These are phyloP conservation scores for Cosmia trapezina DNA, from an alignment of 2,888 invertebrate species.

Conservation along the genomic window DNA sequence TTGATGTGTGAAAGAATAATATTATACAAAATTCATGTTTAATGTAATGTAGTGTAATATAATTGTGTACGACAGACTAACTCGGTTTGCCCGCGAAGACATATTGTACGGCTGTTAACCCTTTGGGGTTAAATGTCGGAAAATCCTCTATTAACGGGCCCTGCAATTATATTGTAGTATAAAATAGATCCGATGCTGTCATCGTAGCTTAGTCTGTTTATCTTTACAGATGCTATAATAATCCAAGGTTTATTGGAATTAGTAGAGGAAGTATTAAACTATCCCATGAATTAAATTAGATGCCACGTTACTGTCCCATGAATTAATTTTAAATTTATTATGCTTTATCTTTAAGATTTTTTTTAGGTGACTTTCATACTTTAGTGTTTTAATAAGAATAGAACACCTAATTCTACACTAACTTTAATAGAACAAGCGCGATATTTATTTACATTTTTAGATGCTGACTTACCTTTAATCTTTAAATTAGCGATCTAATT, in stretches of 20 bases:
- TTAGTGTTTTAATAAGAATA: no score
- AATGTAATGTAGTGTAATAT: constrained; percentile 33
- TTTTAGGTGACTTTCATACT: no score
- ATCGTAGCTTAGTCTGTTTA: constrained; percentile 38
- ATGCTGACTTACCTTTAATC: not conserved
- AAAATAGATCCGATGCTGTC: constrained; percentile 43
- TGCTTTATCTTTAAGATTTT: no score
- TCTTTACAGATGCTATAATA: constrained; percentile 16
- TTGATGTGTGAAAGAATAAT: constrained; percentile 15
- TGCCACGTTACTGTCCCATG: not conserved
- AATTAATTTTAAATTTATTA: not conserved
- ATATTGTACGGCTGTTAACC: constrained; percentile 52
- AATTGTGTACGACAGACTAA: constrained; percentile 32
- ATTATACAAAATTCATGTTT: constrained; percentile 45
- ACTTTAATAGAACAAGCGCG: not conserved
- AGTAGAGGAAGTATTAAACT: not conserved
- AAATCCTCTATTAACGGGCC: constrained; percentile 50
- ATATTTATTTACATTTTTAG: not conserved
- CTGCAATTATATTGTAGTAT: constrained; percentile 46
- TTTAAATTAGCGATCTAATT: not conserved
- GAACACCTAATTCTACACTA: not conserved
- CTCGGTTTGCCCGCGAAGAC: constrained; percentile 33
- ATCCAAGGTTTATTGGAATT: constrained; percentile 20
- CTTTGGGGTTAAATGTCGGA: constrained; percentile 39
- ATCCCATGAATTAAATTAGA: not conserved